Percentiles rank a stretch among this genome's conserved stretches.
phyloP scores from a whole-genome alignment of 2,797 vertebrate species.

The Yasuhikotakia modesta region DNA sequence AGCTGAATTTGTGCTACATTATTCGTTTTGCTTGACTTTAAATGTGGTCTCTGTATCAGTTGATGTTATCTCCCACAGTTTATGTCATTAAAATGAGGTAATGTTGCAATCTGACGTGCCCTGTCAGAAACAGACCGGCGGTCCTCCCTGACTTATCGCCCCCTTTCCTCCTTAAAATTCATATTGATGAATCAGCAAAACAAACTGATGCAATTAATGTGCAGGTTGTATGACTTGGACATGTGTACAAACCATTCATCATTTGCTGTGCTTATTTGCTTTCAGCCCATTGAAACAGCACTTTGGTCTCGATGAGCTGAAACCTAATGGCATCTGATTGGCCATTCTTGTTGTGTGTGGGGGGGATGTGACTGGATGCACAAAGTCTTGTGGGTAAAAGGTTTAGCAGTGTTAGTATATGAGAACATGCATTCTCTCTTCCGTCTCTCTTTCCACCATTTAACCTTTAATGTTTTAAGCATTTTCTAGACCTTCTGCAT shows the following conservation, averaged over 20 bases:
- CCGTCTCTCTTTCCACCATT: constrained; percentile 13
- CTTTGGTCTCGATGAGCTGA: constrained; percentile 70
- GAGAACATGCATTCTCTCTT: constrained; percentile 30
- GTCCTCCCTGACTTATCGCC: constrained; percentile 5
- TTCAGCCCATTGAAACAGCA: constrained; percentile 73
- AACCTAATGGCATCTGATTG: constrained; percentile 67
- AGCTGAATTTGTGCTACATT: not conserved
- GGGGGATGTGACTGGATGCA: not conserved
- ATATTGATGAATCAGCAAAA: constrained; percentile 77
- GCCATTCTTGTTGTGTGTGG: constrained; percentile 41
- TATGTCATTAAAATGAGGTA: constrained; percentile 30
- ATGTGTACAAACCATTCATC: constrained; percentile 75
- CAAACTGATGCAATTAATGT: constrained; percentile 80
- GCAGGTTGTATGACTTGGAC: constrained; percentile 74
- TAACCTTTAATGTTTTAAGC: constrained; percentile 33
- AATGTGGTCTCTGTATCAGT: constrained; percentile 32
- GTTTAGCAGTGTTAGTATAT: constrained; percentile 2
- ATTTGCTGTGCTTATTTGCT: constrained; percentile 69
- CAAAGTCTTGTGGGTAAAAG: constrained; percentile 39
- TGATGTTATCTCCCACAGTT: constrained; percentile 34
- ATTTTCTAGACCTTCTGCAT: not conserved
- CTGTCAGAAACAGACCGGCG: constrained; percentile 12
- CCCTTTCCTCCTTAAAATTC: constrained; percentile 47
- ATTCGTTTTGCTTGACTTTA: constrained; percentile 24
- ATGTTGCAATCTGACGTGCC: constrained; percentile 17